These are phyloP conservation scores for Rousettus leschenaultii DNA, from an alignment of 2,113 vertebrate species.

Conservation along the genomic window DNA sequence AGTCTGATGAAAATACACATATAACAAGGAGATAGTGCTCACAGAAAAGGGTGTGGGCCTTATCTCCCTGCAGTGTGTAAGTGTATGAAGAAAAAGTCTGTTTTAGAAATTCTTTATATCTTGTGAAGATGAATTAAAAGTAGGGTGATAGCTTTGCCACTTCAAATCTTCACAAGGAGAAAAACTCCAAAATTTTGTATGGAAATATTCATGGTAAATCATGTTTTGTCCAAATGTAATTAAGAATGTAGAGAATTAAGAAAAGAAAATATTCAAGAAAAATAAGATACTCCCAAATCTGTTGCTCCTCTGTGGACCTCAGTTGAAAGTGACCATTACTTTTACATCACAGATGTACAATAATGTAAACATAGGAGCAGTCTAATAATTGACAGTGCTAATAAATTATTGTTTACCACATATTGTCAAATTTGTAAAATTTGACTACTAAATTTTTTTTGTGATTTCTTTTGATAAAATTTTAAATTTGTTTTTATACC, in stretches of 20 bases:
- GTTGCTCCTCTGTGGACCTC: not conserved
- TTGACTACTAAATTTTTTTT: not conserved
- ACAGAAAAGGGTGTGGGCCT: not conserved
- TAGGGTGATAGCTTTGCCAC: not conserved
- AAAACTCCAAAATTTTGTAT: not conserved
- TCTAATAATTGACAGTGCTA: not conserved
- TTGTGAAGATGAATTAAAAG: slow-evolving; percentile 1
- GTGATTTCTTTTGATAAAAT: not conserved
- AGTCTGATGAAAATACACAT: not conserved
- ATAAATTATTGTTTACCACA: not conserved
- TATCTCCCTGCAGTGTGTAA: not conserved
- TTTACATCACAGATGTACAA: not conserved
- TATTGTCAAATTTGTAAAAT: not conserved
- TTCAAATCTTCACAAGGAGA: not conserved
- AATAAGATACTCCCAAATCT: not conserved
- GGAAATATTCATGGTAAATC: not conserved
- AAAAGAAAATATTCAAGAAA: not conserved
- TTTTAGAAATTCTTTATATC: not conserved
- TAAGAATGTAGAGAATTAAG: not conserved
- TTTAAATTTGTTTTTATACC: not conserved
- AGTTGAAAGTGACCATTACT: not conserved
- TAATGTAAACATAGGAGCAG: not conserved
- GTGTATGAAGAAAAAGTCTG: not conserved
- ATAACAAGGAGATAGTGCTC: not conserved
- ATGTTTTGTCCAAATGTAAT: not conserved